These are phyloP conservation scores for Caenorhabditis afra DNA, from an alignment of 2,888 invertebrate genomes.

Conservation along the genomic window DNA sequence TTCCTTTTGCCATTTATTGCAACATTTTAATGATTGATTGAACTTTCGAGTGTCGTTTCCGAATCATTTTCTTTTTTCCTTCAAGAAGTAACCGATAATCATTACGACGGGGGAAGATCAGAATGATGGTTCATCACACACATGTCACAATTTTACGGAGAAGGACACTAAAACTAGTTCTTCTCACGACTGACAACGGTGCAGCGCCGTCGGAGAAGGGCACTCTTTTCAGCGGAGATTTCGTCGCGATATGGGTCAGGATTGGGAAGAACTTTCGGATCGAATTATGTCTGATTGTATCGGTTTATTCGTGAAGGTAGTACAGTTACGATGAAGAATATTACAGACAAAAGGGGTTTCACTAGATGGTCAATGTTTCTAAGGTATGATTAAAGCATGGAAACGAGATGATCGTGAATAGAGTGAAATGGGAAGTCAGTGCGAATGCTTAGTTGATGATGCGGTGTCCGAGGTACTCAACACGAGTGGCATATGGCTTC, in stretches of 20 bases:
- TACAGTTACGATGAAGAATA: too few species aligned
- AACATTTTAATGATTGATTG: background rate
- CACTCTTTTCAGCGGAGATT: background rate
- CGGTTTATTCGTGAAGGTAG: too few species aligned
- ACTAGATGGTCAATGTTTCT: too few species aligned
- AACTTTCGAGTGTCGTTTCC: constrained; percentile 7
- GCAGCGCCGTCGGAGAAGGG: background rate
- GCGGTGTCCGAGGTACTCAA: constrained; percentile 46
- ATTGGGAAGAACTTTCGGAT: background rate
- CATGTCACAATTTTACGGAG: constrained; percentile 12
- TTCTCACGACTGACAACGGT: constrained; percentile 7
- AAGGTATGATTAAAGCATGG: constrained; percentile 2
- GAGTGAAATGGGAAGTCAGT: background rate
- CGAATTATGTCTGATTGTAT: too few species aligned
- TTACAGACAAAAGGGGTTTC: too few species aligned
- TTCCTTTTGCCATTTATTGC: too few species aligned
- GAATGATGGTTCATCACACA: constrained; percentile 46
- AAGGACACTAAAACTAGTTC: constrained; percentile 42
- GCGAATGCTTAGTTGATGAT: background rate
- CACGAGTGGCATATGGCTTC: constrained; percentile 36
- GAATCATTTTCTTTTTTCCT: constrained; percentile 10
- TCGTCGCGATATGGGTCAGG: constrained; percentile 9
- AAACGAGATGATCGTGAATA: background rate
- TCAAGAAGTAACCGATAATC: constrained; percentile 9
- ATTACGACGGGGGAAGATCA: background rate